phyloP scores from a whole-genome alignment of 1,140 invertebrate genomes.

The Aphelenchoides fujianensis region DNA sequence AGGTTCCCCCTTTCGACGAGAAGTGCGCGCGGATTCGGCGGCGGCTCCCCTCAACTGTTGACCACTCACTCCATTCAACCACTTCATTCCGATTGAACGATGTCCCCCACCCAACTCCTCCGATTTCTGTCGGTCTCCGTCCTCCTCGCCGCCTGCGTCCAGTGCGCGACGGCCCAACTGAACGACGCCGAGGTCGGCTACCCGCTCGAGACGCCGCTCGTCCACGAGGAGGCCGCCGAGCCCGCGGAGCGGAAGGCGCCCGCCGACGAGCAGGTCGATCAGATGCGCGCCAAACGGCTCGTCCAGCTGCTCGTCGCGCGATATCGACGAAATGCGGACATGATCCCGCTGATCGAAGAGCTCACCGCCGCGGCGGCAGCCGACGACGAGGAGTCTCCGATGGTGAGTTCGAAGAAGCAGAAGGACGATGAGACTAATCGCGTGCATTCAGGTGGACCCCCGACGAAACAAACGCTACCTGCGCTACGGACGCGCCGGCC shows the following conservation, averaged over 20 bases:
- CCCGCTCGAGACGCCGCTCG: neutral
- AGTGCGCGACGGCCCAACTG: neutral
- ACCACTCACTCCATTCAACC: no score
- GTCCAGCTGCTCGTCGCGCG: neutral
- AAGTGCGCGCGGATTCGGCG: no score
- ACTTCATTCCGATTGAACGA: no score
- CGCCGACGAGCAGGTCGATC: neutral
- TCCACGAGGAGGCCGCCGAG: neutral
- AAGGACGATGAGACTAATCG: no score
- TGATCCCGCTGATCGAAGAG: neutral
- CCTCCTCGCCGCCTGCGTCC: no score
- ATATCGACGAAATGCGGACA: neutral
- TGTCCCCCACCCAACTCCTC: no score
- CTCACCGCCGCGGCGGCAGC: neutral
- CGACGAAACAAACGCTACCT: neutral
- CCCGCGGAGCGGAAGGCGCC: neutral
- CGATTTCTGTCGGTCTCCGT: no score
- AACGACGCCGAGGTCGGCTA: neutral
- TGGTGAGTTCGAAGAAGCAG: constrained; percentile 10
- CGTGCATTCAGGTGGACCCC: constrained; percentile 11
- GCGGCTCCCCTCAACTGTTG: no score
- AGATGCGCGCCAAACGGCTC: neutral
- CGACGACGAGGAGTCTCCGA: neutral
- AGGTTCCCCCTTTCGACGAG: no score
- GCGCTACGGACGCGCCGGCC: constrained; percentile 33